Base-by-base conservation (phyloP, 2,888 invertebrate genomes). In the Ptychoptera contaminata region DNA sequence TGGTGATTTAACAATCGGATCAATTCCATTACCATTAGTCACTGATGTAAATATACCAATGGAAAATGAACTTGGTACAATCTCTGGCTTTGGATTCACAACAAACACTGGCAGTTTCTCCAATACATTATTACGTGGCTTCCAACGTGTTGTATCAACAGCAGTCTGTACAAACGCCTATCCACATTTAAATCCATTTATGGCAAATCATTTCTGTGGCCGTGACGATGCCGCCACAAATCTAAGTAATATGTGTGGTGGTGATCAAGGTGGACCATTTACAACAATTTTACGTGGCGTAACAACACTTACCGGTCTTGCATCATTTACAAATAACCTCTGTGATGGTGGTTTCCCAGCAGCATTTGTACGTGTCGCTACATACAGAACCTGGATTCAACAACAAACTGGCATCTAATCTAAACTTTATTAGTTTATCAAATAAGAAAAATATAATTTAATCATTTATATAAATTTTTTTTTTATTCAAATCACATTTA, bases 61-160 rank as follows among this genome's bases (percentile, higher is more conserved):
- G 9, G 40, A 32, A 32, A 41, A 41, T 41, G 40, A 41, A 41
- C 7, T 32, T 32, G 40, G 40, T 32, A 30, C 16, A 10, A 41
- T 41, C 11, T 15, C 32, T 15, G 40, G 40, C 15, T 41, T 41
- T 32, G 40, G 40, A 15, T 8, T 15, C 16, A 10, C 40, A 14
- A 12, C 31, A 16, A 7, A 14, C 15, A 31, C 31, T 23, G 32
- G 16, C 2, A 10, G 16, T 29, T 34, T 12, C 14, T 32, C 32
- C 15, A 29, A 16, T 30, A 6, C 12, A 15, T 15, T 41, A 15
- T 11, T 10, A 32, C 31, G 34, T 30, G 40, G 30, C 9, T 32
- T 32, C 34, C 32, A 32, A 41, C 29, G 40, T n/a, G 32, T 32
- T 8, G 15, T 16, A 1, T 10, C 15, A 4, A 16, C 14, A 10